Percentiles rank a stretch among this genome's conserved stretches.
phyloP scores from a whole-genome alignment of 92 coral and sea anemone genomes.

The Micromussa lordhowensis region DNA sequence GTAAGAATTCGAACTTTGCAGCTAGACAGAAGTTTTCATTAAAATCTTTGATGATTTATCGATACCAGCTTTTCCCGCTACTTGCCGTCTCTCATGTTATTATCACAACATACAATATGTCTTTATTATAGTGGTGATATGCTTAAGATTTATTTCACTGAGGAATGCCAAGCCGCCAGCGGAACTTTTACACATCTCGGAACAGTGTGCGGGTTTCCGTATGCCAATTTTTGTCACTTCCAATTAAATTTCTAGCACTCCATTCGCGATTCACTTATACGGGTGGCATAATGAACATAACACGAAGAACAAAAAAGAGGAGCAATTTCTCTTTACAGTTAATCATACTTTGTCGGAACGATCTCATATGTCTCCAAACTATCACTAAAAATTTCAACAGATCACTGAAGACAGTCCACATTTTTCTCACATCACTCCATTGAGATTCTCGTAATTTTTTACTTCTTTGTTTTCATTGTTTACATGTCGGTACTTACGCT shows the following conservation, averaged over 20 bases:
- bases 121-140: background rate
- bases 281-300: background rate
- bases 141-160: background rate
- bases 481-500: background rate
- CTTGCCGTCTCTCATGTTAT: background rate
- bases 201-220: background rate
- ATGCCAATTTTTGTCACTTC: background rate
- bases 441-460: background rate
- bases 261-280: background rate
- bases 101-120: background rate
- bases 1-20: background rate
- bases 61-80: background rate
- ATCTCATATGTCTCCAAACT: background rate
- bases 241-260: background rate
- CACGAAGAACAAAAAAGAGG: background rate
- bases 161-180: background rate
- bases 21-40: background rate
- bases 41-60: background rate
- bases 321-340: background rate
- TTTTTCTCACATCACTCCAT: background rate
- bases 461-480: background rate
- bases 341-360: background rate
- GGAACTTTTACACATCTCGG: background rate
- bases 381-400: background rate
- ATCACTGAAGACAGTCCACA: background rate